A percentile compares a stretch with the other conserved stretches of the same genome.
Conservation (phyloP, 2,113 vertebrate species). For the Colossoma macropomum region DNA sequence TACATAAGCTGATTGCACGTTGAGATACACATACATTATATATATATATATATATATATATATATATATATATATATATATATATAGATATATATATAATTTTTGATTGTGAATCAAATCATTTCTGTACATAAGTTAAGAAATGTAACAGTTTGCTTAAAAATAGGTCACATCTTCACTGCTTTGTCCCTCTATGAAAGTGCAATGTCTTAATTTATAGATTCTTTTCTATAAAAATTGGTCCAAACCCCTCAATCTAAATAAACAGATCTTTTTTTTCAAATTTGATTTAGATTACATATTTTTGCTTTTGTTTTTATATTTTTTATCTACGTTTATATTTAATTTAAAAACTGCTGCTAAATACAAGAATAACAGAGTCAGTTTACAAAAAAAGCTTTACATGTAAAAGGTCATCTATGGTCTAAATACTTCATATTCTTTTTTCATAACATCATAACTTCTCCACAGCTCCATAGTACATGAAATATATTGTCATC, state of each 20-base stretch:
- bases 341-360: conserved; percentile 82
- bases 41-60: conserved; percentile 57
- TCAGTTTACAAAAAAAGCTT: conserved; percentile 89
- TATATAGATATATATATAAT: conserved; percentile 54
- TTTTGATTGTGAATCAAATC: conserved; percentile 82
- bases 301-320: conserved; percentile 67
- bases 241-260: conserved; percentile 80
- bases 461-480: conserved; percentile 91
- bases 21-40: conserved; percentile 53
- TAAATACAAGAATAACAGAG: conserved; percentile 81
- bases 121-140: conserved; percentile 89
- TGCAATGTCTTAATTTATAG: conserved; percentile 80
- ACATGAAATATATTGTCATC: conserved; percentile 89
- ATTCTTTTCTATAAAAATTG: conserved; percentile 79
- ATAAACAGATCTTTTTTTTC: conserved; percentile 74
- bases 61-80: conserved; percentile 53
- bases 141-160: conserved; percentile 83
- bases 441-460: conserved; percentile 81
- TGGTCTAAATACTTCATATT: conserved; percentile 86
- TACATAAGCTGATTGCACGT: conserved; percentile 81
- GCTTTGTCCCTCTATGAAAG: conserved; percentile 75
- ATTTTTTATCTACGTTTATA: conserved; percentile 51
- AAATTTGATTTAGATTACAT: conserved; percentile 66
- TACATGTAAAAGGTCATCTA: conserved; percentile 86
- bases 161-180: conserved; percentile 78